phyloP scores from a whole-genome alignment of 1,140 invertebrate species.

The Druon quercuslanigerum region DNA sequence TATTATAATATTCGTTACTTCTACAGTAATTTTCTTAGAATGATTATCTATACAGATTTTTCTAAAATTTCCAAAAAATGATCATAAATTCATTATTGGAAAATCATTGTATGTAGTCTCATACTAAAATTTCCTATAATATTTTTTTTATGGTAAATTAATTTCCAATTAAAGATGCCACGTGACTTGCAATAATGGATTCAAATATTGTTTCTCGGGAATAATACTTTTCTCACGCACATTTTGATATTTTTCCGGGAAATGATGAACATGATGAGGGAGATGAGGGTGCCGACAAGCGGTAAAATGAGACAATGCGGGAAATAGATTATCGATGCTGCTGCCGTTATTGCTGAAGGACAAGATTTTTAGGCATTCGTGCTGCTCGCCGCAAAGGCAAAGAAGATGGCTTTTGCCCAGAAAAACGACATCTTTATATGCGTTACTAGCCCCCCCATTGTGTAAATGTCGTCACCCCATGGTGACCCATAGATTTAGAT shows the following conservation, averaged over 20 bases:
- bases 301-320: constrained; percentile 38
- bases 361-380: constrained; percentile 33
- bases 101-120: too few species aligned
- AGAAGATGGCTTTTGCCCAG: constrained; percentile 52
- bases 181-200: too few species aligned
- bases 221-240: constrained; percentile 35
- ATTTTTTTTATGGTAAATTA: too few species aligned
- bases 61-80: too few species aligned
- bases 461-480: constrained; percentile 71
- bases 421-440: constrained; percentile 68
- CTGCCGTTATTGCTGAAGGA: neutral
- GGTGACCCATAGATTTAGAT: constrained; percentile 66
- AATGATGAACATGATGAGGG: neutral
- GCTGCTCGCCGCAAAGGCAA: constrained; percentile 48
- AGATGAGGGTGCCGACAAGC: constrained; percentile 7
- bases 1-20: too few species aligned
- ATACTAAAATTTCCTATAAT: too few species aligned
- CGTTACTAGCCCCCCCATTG: constrained; percentile 59
- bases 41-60: too few species aligned
- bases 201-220: too few species aligned
- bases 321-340: constrained; percentile 35
- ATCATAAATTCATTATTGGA: too few species aligned
- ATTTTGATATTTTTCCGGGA: neutral
- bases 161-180: too few species aligned
- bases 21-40: too few species aligned